These are phyloP conservation scores for Cryptocheilus praepositus DNA, from an alignment of 2,888 invertebrate species.

Conservation along the genomic window DNA sequence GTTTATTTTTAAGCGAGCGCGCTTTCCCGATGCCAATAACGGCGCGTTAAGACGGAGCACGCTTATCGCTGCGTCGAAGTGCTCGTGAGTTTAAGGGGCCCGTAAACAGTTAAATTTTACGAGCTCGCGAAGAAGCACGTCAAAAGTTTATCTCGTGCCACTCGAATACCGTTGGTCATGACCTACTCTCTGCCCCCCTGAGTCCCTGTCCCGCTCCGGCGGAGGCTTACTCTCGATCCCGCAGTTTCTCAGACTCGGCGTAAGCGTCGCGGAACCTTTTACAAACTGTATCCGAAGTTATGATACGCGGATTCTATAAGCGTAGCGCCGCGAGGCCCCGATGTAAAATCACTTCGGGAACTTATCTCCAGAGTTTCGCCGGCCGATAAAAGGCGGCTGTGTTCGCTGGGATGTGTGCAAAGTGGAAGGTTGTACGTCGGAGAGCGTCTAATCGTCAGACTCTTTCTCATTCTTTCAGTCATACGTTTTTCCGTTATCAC, in stretches of 20 bases:
- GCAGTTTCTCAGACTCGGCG: not conserved
- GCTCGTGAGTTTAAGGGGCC: constrained; percentile 10
- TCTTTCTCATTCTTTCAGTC: too few species aligned
- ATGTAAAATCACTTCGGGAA: constrained; percentile 12
- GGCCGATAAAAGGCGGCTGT: too few species aligned
- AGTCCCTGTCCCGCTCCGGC: too few species aligned
- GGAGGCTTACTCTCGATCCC: not conserved
- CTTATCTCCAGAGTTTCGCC: not conserved
- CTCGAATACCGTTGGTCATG: constrained; percentile 8
- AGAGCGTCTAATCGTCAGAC: too few species aligned
- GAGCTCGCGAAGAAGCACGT: constrained; percentile 10
- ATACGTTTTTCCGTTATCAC: too few species aligned
- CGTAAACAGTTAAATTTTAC: constrained; percentile 26
- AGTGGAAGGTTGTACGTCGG: too few species aligned
- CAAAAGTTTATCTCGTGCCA: constrained; percentile 14
- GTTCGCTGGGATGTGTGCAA: too few species aligned
- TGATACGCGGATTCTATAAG: constrained; percentile 4
- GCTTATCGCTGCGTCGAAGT: constrained; percentile 6
- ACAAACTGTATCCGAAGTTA: constrained; percentile 10
- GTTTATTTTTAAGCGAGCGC: not conserved
- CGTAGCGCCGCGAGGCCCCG: constrained; percentile 2
- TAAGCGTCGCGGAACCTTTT: constrained; percentile 9
- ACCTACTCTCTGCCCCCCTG: not conserved
- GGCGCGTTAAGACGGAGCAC: constrained; percentile 2
- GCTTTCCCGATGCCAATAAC: constrained; percentile 11